Base-by-base conservation (phyloP, 1,140 invertebrate species). In the Drosophila pallidifrons region DNA sequence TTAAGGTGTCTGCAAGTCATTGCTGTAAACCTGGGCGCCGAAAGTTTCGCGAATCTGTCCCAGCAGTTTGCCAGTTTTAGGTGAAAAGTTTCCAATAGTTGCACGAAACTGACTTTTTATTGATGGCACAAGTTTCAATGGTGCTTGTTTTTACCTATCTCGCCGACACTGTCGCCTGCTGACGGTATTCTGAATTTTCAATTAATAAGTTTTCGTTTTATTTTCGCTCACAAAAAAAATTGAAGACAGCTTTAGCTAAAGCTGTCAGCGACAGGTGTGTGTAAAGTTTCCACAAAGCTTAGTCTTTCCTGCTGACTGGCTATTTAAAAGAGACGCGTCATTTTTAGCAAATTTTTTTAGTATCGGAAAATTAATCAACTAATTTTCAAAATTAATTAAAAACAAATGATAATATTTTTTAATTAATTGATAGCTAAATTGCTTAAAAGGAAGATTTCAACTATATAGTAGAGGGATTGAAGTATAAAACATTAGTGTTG, bases 191-290 rank as follows among this genome's bases (percentile, higher is more conserved):
- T 79, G 77, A 77, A 82, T 71, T 87, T 87, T 87, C 83, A 88
- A 87, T 87, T 87, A 88, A 82, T 82, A 88, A 82, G 79, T 88
- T 87, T 52, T 79, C 66, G 64, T 77, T 77, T 63, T 74, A 58
- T 64, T 57, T 72, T 66, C 49, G 55, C 16, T 58, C 2, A 25
- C 20, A 57, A 52, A 52, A 67, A 67, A 58, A 67, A 54, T 10
- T 43, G 54, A 1, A 59, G 54, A 13, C 54, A 73, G 70, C 63
- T 67, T 73, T 54, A 30, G 54, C 70, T 51, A 52, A 87, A 86
- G 67, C 79, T 86, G 82, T 79, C 82, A 78, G 63, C 54, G 75
- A 57, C 82, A 85, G 82, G 75, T 85, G 64, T 43, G 57, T 67
- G 52, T 47, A 59, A 73, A 72, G 32, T 73, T 73, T 60, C 16